A percentile compares a stretch with the other conserved stretches of the same genome.
phyloP scores from a whole-genome alignment of 2,797 vertebrate genomes.

The Microchirus variegatus region DNA sequence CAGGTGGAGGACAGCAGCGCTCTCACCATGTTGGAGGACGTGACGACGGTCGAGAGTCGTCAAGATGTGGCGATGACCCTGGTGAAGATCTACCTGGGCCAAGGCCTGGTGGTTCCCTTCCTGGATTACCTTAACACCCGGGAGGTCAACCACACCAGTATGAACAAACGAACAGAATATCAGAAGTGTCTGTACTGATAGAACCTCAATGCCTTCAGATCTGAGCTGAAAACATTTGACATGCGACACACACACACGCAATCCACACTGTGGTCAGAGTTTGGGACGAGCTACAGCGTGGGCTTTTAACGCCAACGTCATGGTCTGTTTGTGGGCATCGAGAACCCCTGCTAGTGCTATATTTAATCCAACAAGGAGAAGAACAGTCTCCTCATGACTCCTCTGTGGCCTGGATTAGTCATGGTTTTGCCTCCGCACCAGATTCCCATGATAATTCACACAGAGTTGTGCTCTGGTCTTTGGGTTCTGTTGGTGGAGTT shows the following conservation, averaged over 20 bases:
- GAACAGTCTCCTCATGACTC: constrained; percentile 56
- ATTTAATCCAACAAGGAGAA: constrained; percentile 68
- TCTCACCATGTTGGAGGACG: constrained; percentile 89
- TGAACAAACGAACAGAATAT: constrained; percentile 45
- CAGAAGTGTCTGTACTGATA: background rate
- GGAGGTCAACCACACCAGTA: constrained; percentile 90
- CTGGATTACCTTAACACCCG: constrained; percentile 89
- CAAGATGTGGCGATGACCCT: constrained; percentile 92
- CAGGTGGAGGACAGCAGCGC: constrained; percentile 83
- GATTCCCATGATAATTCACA: constrained; percentile 48
- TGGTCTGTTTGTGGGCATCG: constrained; percentile 55
- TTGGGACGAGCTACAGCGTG: too few relatives aligned
- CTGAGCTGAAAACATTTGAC: background rate
- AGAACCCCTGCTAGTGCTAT: constrained; percentile 57
- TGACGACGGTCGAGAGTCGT: constrained; percentile 87
- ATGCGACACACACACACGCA: constrained; percentile 10
- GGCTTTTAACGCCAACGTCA: constrained; percentile 34
- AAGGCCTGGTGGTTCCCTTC: constrained; percentile 87
- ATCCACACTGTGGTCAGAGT: constrained; percentile 38
- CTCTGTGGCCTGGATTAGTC: constrained; percentile 65
- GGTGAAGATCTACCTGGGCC: constrained; percentile 91
- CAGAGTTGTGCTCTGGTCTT: constrained; percentile 54
- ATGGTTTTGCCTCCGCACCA: constrained; percentile 62
- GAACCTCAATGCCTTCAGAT: background rate
- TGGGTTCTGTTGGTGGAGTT: constrained; percentile 61